Base-by-base conservation (phyloP, 2,888 invertebrate species). In the Agrochola circellaris region DNA sequence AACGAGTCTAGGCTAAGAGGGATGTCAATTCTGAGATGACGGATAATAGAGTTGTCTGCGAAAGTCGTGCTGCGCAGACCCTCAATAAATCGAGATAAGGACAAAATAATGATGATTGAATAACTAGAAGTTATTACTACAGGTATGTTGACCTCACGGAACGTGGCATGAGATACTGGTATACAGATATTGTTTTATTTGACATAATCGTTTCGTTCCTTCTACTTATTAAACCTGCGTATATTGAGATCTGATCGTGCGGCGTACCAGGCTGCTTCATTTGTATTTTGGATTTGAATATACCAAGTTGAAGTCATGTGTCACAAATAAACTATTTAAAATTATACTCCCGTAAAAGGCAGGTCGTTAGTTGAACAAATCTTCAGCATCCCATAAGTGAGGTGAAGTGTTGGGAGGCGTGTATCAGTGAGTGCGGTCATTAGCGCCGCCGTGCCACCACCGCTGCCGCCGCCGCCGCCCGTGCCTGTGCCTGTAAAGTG, bases 321-420 rank as follows among this genome's bases (percentile, higher is more conserved):
- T 61, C 17, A 51, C 51, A 51, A 60, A 51, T 38, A 61, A 26
- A 73, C 42, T 34, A 48, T 15, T 45, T 30, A 30, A 38, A 60
- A n/a, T n/a, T 51, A 66, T 13, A n/a, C 20, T 51, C 60, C 42
- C 51, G 51, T 51, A 70, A 76, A 60, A 71, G 61, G 42, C 30
- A 65, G 34, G 51, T 68, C 69, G 62, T 74, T 73, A 72, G 72
- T 68, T 56, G 48, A 70, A 83, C 76, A 72, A 67, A 77, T 67
- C 30, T 81, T 67, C 34, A 54, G 68, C 45, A 65, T 38, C n/a
- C 17, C 26, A 15, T 60, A 42, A 60, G 58, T 64, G 66, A n/a
- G 54, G 70, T 30, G 48, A 42, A 67, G 67, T 76, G 62, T 74
- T 17, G 65, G 38, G n/a, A 38, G 23, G 66, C 20, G 42, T 38